Evolutionary conservation across 2,888 invertebrate species (phyloP).

Genomic region (Macrostomum cliftonense): DNA sequence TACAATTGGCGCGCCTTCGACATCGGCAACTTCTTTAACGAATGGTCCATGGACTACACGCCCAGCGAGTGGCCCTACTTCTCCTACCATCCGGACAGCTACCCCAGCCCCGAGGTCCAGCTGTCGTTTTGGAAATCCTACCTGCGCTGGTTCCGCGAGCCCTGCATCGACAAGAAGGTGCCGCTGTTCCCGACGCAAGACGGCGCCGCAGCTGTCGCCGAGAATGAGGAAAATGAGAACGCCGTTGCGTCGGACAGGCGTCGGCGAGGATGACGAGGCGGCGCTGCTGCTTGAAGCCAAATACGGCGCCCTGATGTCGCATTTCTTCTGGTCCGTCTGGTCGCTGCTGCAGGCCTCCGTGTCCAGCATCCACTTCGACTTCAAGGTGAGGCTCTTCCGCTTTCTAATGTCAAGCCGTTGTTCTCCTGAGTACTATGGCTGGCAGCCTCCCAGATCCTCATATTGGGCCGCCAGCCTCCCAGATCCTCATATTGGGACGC

Average conservation of each 20-base stretch:
- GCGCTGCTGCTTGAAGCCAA: slow-evolving; percentile 54
- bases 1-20: slow-evolving; percentile 38
- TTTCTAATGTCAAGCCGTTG: too few species aligned
- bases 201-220: background rate
- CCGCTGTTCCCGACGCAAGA: background rate
- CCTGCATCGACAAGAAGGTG: too few species aligned
- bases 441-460: too few species aligned
- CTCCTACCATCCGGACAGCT: slow-evolving; percentile 42
- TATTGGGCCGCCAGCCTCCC: too few species aligned
- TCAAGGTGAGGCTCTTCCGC: slow-evolving; percentile 53
- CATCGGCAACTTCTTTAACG: slow-evolving; percentile 36
- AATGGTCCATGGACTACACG: slow-evolving; percentile 34
- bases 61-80: slow-evolving; percentile 23
- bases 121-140: slow-evolving; percentile 34
- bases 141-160: background rate
- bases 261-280: slow-evolving; percentile 16
- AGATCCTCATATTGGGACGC: too few species aligned
- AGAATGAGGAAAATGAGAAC: background rate
- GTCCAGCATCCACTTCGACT: slow-evolving; percentile 76
- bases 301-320: slow-evolving; percentile 64
- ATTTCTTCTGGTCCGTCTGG: slow-evolving; percentile 87
- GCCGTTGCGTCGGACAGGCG: background rate
- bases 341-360: slow-evolving; percentile 65
- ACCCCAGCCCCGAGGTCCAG: slow-evolving; percentile 61
- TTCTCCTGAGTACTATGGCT: too few species aligned